Evolutionary conservation across 2,113 vertebrate genomes (phyloP).

Genomic region (Cisticola juncidis): DNA sequence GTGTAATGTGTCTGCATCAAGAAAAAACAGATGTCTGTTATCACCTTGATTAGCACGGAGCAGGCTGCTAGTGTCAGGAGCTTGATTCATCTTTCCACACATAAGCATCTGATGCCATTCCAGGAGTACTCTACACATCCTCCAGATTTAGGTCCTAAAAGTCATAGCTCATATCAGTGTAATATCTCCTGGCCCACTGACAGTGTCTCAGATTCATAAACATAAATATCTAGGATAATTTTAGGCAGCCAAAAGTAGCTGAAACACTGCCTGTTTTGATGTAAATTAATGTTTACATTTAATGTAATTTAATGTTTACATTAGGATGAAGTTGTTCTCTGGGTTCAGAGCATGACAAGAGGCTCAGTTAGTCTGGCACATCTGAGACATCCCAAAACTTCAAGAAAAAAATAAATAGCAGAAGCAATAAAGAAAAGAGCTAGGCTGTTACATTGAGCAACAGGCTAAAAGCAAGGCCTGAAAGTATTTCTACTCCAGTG

Average conservation of each 20-base stretch:
- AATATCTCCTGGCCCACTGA: background rate
- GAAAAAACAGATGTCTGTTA: background rate
- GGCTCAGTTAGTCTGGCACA: background rate
- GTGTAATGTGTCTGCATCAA: background rate
- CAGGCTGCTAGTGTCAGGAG: background rate
- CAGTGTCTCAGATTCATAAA: background rate
- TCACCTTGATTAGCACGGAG: background rate
- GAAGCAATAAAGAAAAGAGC: background rate
- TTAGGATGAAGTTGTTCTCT: background rate
- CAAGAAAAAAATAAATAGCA: background rate
- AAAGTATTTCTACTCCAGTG: background rate
- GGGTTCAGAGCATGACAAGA: background rate
- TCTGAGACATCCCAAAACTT: background rate
- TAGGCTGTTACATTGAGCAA: background rate
- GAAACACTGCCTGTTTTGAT: background rate
- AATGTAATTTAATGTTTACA: background rate
- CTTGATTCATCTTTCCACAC: background rate
- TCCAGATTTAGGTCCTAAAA: background rate
- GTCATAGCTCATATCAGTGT: background rate
- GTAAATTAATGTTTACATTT: background rate
- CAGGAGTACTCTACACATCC: background rate
- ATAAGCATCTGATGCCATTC: background rate
- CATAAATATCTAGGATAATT: background rate
- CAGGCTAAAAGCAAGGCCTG: background rate
- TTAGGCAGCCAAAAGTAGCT: background rate